phyloP scores from a whole-genome alignment of 2,797 vertebrate genomes.

The Odontamblyopus lacepedii region DNA sequence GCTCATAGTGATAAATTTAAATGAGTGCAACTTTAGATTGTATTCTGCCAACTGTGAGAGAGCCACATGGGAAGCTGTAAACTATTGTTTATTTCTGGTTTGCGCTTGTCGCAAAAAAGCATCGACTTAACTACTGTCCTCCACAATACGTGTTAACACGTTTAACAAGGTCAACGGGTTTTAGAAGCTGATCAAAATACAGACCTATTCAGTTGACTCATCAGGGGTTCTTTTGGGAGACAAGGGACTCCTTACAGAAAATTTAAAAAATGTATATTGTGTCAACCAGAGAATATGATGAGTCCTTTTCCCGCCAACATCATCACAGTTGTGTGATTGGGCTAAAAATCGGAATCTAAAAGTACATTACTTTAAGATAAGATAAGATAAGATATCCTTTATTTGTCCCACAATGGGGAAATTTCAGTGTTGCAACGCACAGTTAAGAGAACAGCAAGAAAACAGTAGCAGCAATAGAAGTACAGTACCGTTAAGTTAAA shows the following conservation, averaged over 20 bases:
- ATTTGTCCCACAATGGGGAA: no score
- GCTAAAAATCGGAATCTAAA: no score
- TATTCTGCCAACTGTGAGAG: background rate
- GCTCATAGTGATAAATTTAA: slow-evolving; percentile 2
- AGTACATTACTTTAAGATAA: background rate
- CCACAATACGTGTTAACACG: background rate
- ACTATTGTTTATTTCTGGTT: background rate
- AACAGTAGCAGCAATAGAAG: no score
- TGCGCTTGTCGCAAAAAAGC: background rate
- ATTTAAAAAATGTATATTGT: no score
- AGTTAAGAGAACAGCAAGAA: no score
- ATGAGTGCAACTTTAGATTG: background rate
- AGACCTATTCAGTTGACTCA: background rate
- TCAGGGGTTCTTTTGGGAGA: background rate
- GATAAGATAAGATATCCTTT: no score
- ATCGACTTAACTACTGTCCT: background rate
- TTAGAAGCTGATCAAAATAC: background rate
- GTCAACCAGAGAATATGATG: no score
- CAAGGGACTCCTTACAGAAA: background rate
- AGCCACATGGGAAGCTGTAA: slow-evolving; percentile 1
- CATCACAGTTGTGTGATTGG: background rate
- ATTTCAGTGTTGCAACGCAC: no score
- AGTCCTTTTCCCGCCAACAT: no score
- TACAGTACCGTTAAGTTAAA: no score
- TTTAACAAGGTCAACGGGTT: background rate